Conservation (phyloP, 2,888 invertebrate species). For the Listrodromus nycthemerus region DNA sequence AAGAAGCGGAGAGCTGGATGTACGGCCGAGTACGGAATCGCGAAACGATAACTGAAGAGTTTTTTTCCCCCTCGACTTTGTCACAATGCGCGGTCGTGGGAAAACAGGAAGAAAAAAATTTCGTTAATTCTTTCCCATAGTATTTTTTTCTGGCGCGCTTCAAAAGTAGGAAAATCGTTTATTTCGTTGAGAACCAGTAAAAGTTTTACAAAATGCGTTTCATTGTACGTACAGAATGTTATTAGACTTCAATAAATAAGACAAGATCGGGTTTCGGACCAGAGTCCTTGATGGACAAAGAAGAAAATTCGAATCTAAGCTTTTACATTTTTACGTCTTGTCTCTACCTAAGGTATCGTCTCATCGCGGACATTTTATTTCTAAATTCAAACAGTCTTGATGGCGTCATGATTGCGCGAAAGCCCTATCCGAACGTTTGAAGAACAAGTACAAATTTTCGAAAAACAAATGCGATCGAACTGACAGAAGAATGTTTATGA, state of each 20-base stretch:
- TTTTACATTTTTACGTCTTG: background rate
- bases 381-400: slow-evolving; percentile 41
- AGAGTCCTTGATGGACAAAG: slow-evolving; percentile 23
- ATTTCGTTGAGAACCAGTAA: slow-evolving; percentile 61
- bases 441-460: background rate
- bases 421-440: background rate
- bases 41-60: slow-evolving; percentile 35
- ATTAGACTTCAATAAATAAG: background rate
- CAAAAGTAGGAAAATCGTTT: slow-evolving; percentile 72
- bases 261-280: background rate
- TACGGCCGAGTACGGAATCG: slow-evolving; percentile 22
- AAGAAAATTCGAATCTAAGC: background rate
- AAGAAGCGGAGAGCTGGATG: slow-evolving; percentile 61
- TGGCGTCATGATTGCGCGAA: slow-evolving; percentile 19
- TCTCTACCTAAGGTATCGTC: slow-evolving; percentile 21
- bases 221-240: slow-evolving; percentile 1
- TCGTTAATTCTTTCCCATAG: background rate
- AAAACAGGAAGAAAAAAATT: slow-evolving; percentile 36
- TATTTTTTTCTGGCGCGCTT: slow-evolving; percentile 43
- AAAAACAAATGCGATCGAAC: background rate
- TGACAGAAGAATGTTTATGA: background rate
- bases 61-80: background rate
- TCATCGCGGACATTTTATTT: background rate
- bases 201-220: slow-evolving; percentile 52
- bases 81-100: slow-evolving; percentile 1